phyloP scores from a whole-genome alignment of 2,797 vertebrate genomes.

The Brotula barbata region DNA sequence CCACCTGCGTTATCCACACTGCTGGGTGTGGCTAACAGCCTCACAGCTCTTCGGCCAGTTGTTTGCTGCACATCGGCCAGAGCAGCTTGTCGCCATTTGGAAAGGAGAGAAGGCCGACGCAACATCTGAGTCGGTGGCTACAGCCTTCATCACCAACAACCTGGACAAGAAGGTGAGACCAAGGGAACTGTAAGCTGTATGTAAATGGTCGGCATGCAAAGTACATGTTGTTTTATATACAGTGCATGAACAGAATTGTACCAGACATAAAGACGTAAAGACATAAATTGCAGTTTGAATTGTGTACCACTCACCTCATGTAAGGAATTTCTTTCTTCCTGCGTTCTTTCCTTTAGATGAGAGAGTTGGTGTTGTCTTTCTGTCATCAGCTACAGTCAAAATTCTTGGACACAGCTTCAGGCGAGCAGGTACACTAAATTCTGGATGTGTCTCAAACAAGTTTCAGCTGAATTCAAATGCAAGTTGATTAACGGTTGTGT shows the following conservation, averaged over 20 bases:
- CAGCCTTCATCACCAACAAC: constrained; percentile 78
- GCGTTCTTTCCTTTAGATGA: constrained; percentile 79
- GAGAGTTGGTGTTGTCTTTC: constrained; percentile 86
- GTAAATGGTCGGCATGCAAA: no score
- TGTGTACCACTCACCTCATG: no score
- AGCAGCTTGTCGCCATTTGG: constrained; percentile 84
- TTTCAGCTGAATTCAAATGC: no score
- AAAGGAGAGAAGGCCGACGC: constrained; percentile 53
- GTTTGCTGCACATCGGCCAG: constrained; percentile 88
- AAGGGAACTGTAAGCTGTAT: neutral
- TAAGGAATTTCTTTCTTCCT: neutral
- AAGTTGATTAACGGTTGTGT: constrained; percentile 1
- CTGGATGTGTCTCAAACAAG: rapidly evolving
- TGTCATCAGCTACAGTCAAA: constrained; percentile 93
- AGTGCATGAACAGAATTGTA: no score
- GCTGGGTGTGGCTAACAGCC: constrained; percentile 95
- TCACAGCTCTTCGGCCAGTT: constrained; percentile 93
- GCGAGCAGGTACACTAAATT: constrained; percentile 88
- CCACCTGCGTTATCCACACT: constrained; percentile 92
- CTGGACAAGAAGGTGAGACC: constrained; percentile 86
- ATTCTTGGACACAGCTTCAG: constrained; percentile 86
- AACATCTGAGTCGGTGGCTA: constrained; percentile 62
- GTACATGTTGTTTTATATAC: no score
- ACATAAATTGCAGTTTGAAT: no score
- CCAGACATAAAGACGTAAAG: no score